Evolutionary conservation across 2,888 invertebrate genomes (phyloP).

Genomic region (Drosophila longiperda): DNA sequence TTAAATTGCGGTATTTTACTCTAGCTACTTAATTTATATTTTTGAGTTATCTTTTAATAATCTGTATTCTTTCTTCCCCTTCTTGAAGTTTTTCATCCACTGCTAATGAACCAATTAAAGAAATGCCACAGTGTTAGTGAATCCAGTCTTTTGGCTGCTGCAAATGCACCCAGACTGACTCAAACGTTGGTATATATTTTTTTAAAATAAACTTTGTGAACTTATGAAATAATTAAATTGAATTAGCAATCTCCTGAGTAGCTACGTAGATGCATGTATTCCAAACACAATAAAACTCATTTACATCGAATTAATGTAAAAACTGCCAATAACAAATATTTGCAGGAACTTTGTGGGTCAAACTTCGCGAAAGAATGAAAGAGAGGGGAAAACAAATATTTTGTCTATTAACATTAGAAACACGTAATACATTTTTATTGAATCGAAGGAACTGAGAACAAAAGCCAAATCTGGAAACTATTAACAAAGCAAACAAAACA

Average conservation of each 20-base stretch:
- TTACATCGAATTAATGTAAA: not conserved
- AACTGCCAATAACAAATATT: constrained; percentile 5
- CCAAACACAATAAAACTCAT: constrained; percentile 15
- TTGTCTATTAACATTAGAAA: constrained; percentile 61
- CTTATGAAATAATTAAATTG: constrained; percentile 14
- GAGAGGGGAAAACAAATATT: not conserved
- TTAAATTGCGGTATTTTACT: not conserved
- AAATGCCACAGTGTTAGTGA: not conserved
- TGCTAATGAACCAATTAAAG: constrained; percentile 11
- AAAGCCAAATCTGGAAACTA: constrained; percentile 47
- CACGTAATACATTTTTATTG: constrained; percentile 65
- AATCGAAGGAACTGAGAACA: constrained; percentile 37
- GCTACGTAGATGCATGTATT: constrained; percentile 25
- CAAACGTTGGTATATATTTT: not conserved
- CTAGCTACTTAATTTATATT: not conserved
- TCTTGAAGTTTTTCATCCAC: not conserved
- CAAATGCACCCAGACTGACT: not conserved
- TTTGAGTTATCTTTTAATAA: constrained; percentile 23
- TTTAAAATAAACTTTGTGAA: not conserved
- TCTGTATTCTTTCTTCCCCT: not conserved
- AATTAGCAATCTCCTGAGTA: constrained; percentile 28
- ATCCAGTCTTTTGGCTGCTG: not conserved
- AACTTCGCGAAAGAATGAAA: not conserved
- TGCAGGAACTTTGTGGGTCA: constrained; percentile 15
- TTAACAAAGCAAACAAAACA: constrained; percentile 60